Percentiles rank a stretch among this genome's conserved stretches.
Conservation (phyloP, 2,113 vertebrate genomes). For the Scomber colias region DNA sequence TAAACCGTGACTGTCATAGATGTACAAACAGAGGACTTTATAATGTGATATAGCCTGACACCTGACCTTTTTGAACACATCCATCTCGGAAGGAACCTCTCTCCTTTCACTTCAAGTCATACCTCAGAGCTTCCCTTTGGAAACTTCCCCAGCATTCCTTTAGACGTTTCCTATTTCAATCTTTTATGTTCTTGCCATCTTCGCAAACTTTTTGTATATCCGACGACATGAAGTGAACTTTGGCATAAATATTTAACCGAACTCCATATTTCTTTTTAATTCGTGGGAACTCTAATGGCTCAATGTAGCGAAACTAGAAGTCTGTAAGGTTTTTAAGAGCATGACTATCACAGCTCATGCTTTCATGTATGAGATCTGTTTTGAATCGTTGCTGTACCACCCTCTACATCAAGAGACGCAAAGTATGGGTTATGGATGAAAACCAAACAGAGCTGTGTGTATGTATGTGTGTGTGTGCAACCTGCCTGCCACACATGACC, state of each 20-base stretch:
- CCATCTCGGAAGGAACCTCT: constrained; percentile 8
- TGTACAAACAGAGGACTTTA: constrained; percentile 21
- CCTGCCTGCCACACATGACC: constrained; percentile 27
- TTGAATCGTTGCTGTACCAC: background rate
- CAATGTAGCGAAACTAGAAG: constrained; percentile 5
- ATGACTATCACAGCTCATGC: background rate
- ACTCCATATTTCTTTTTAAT: constrained; percentile 35
- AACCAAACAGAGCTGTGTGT: background rate
- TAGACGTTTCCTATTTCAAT: constrained; percentile 38
- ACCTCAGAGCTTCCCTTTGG: constrained; percentile 35
- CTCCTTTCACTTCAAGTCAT: background rate
- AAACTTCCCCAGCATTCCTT: constrained; percentile 28
- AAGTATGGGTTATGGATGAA: background rate
- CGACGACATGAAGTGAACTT: constrained; percentile 17
- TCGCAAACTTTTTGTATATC: constrained; percentile 18
- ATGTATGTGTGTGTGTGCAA: background rate
- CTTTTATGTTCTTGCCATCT: constrained; percentile 36
- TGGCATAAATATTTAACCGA: constrained; percentile 45
- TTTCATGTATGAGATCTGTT: constrained; percentile 30
- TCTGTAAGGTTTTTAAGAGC: constrained; percentile 1
- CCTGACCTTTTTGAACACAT: constrained; percentile 55
- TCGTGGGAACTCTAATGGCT: constrained; percentile 22
- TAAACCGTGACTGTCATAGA: constrained; percentile 6
- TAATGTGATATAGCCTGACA: constrained; percentile 36
- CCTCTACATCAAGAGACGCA: background rate